Evolutionary conservation across 2,113 vertebrate genomes (phyloP), one percentile per base, ranked within the genome.

Genomic region (Hippocampus guttulatus): DNA sequence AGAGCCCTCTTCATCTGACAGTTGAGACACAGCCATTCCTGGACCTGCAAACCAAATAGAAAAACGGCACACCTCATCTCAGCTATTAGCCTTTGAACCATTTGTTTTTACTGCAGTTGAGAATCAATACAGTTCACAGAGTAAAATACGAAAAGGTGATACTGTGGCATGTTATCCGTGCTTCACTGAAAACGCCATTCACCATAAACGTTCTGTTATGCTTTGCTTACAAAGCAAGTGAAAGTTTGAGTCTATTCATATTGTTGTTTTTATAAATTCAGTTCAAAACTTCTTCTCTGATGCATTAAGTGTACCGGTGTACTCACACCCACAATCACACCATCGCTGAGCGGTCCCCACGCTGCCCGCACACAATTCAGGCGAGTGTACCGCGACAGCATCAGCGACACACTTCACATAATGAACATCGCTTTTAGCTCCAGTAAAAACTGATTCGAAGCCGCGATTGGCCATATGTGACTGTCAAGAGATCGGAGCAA

Each of bases 1-100:
- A 99, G 90, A 14, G 97, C 96, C 81, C 97, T 92, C 89, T 98
- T 96, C 97, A 99, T 98, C 93, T 99, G 97, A 91, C 97, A 99
- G 85, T 99, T 99, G 81, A 98, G 92, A 90, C 97, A 98, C 69
- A 99, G 88, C 97, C 97, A 99, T 88, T 99, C 97, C 80, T 98
- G 94, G 78, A 99, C 95, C 97, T 99, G 90, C 86, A 75, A 30
- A 68, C 27, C 69, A 47, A 77, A 55, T 64, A 75, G 43, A 81
- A 9, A 82, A 70, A 27, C 14, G 27, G 23, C 2, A 12, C 21
- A 1, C 25, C 15, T 43, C 9, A 64, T 0, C 40, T 64, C 10
- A 43, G 21, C 43, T 41, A 64, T 21, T 2, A 12, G 4, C 10
- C 2, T 61, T n/a, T n/a, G 52, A 55, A 55, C 10, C 21, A 11